Base-by-base conservation (phyloP, 2,888 invertebrate genomes). In the Limnephilus marmoratus region DNA sequence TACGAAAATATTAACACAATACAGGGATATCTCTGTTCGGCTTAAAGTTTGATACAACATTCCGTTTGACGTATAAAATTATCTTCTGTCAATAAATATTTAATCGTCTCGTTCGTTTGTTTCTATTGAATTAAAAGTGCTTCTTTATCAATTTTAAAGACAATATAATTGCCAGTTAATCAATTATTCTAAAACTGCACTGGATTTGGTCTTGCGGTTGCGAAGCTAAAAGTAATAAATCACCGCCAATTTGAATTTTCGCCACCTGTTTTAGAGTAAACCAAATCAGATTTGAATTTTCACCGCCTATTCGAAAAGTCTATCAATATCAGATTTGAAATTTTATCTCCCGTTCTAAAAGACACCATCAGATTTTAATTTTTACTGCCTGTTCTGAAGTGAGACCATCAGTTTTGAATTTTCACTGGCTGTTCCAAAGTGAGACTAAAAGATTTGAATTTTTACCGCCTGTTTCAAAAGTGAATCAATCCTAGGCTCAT, bases 51-150 rank as follows among this genome's bases (percentile, higher is more conserved):
- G 31, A 81, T 89, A 41, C 68, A 68, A 24, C 68, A 68, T 68
- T 68, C 68, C 68, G 68, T 68, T 68, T 68, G 68, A 68, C 68
- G 68, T 68, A 68, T 68, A 68, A 68, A 68, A 68, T 68, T 68
- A 68, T 68, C 68, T 68, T 18, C 88, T 89, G 88, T 89, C 88
- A 89, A 89, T 87, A 87, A 49, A 87, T 87, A 68, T 87, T 53
- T 31, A 18, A 87, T 87, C 49, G 18, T 31, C n/a, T 68, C 87
- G 37, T 89, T 89, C 34, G 80, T 89, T 80, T 41, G n/a, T 24
- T 89, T 81, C 80, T 18, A 24, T 80, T 89, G 81, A 89, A 80
- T 89, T 68, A 81, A 80, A 80, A 24, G 29, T 89, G 34, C 31
- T 31, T 49, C 5, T 87, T 49, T n/a, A 31, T 34, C 13, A 29